Evolutionary conservation across 2,113 vertebrate genomes (phyloP), one percentile per base, ranked within the genome.

Genomic region (Lycocorax pyrrhopterus): DNA sequence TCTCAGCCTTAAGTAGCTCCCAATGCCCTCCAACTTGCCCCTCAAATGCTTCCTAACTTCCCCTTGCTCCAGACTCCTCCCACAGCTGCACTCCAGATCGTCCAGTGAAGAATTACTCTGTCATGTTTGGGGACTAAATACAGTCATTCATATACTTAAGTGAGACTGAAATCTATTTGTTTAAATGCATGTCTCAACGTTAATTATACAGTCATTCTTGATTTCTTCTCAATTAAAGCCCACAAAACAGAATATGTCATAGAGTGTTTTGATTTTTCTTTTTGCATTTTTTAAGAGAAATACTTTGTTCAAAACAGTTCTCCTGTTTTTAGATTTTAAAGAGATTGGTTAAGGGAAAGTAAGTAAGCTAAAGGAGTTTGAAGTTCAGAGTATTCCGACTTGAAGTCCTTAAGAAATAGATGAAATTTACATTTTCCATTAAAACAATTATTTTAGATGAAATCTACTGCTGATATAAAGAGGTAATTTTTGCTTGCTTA

Each of bases 31-130:
- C 33, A 74, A 27, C 30, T 33, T 74, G 25, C 19, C n/a, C 29
- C 10, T 5, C 4, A 41, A 87, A 33, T 46, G n/a, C 30, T 95
- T 87, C 56, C n/a, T 60, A 58, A 66, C 26, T 53, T 84, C 17
- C 15, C 26, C 8, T 29, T 71, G 12, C 26, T 92, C 22, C 53
- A 60, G 29, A 13, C 5, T 83, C 53, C 43, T 83, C 53, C 43
- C 58, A 53, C 94, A 95, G 82, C 87, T 93, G 90, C 39, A 44
- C 80, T 96, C 72, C 86, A 93, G 80, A 93, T 87, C 90, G 67
- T 63, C 72, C 63, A 67, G 32, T 73, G 74, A 87, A 64, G 49
- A 93, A 92, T 87, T 80, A 62, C 43, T 25, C 15, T 74, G 74
- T 74, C 81, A 29, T 9, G 4, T 88, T 56, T 90, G 55, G 33